Percentiles rank a stretch among this genome's conserved stretches.
Evolutionary conservation across 2,888 invertebrate genomes (phyloP).

Genomic region (Spicauda simplicius): DNA sequence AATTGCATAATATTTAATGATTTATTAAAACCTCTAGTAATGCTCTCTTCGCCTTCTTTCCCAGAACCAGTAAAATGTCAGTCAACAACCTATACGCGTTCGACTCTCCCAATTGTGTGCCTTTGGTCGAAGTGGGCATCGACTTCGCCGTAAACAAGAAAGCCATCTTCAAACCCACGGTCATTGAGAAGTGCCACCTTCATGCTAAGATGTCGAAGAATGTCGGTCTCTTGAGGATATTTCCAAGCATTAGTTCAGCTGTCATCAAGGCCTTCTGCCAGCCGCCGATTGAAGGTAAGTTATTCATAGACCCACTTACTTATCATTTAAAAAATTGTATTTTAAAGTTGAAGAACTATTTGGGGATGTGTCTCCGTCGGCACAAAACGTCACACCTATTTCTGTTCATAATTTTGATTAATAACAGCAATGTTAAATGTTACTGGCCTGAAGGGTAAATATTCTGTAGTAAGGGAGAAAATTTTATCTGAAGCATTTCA

Average conservation of each 20-base stretch:
- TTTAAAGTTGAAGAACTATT: too few relatives aligned
- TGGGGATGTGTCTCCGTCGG: too few relatives aligned
- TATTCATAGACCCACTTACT: too few relatives aligned
- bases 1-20: too few relatives aligned
- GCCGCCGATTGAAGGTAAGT: conserved; percentile 87
- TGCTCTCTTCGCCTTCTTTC: conserved; percentile 20
- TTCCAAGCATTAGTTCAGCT: conserved; percentile 94
- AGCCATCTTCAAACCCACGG: conserved; percentile 72
- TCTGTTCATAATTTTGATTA: not conserved
- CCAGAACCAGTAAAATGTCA: conserved; percentile 90
- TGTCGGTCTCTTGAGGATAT: conserved; percentile 94
- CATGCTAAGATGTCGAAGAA: conserved; percentile 91
- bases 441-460: too few relatives aligned
- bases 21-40: too few relatives aligned
- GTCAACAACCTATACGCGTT: conserved; percentile 91
- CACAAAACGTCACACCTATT: too few relatives aligned
- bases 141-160: conserved; percentile 87
- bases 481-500: too few relatives aligned
- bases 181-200: conserved; percentile 87
- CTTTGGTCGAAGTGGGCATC: conserved; percentile 93
- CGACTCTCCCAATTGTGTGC: conserved; percentile 93
- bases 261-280: conserved; percentile 89
- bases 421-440: not conserved
- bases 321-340: too few relatives aligned
- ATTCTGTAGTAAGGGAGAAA: too few relatives aligned